A percentile compares a stretch with the other conserved stretches of the same genome.
Conservation (phyloP, 2,888 invertebrate species). For the Meloe dianella region DNA sequence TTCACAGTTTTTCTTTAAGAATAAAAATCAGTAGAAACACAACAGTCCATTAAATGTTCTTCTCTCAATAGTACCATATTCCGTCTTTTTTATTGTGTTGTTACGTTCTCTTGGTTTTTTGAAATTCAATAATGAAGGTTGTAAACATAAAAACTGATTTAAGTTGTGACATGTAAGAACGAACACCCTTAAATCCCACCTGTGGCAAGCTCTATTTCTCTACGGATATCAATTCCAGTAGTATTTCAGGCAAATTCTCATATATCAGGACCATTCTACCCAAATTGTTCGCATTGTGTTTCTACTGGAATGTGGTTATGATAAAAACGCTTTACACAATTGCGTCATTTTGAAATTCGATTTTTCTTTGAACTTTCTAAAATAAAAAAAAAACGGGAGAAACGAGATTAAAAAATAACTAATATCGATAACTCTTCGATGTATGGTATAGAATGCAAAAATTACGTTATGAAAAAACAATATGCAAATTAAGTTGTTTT, state of each 20-base stretch:
- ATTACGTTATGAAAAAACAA: conserved; percentile 15
- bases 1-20: conserved; percentile 9
- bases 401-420: background rate
- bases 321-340: conserved; percentile 34
- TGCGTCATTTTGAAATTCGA: conserved; percentile 32
- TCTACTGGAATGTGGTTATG: conserved; percentile 32
- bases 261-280: conserved; percentile 39
- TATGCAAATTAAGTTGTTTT: conserved; percentile 24
- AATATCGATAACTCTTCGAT: background rate
- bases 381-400: background rate
- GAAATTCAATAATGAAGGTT: conserved; percentile 30
- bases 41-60: background rate
- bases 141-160: conserved; percentile 37
- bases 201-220: conserved; percentile 38
- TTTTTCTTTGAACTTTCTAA: background rate
- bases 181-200: conserved; percentile 38
- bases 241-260: conserved; percentile 38
- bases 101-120: background rate
- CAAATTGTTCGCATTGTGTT: conserved; percentile 37
- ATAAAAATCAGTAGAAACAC: background rate
- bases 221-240: conserved; percentile 38
- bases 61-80: background rate
- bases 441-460: background rate
- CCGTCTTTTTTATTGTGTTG: background rate
- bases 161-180: conserved; percentile 33